phyloP scores from a whole-genome alignment of 2,113 vertebrate species.

The Tichodroma muraria region DNA sequence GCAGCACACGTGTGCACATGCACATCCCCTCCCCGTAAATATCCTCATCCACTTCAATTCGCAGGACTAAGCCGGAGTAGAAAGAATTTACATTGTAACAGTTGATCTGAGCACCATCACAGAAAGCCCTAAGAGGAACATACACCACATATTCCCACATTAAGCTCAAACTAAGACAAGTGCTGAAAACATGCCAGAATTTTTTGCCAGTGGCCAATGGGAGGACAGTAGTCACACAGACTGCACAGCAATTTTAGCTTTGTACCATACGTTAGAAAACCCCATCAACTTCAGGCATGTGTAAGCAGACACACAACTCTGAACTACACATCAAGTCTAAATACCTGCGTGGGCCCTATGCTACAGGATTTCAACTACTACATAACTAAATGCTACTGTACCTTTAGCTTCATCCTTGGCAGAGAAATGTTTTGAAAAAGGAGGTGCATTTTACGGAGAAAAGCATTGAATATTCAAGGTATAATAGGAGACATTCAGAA shows the following conservation, averaged over 20 bases:
- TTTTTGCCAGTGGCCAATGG: background rate
- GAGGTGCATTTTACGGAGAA: background rate
- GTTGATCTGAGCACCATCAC: background rate
- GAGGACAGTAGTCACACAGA: background rate
- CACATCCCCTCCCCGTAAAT: background rate
- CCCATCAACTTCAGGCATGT: background rate
- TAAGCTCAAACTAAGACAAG: background rate
- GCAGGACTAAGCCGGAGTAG: background rate
- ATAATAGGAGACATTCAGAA: background rate
- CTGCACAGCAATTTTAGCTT: background rate
- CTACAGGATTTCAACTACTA: background rate
- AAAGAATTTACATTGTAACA: background rate
- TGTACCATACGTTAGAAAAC: background rate
- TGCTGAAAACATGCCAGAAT: background rate
- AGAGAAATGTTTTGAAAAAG: background rate
- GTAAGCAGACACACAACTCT: background rate
- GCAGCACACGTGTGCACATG: background rate
- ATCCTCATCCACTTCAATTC: background rate
- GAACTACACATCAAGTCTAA: background rate
- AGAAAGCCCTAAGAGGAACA: background rate
- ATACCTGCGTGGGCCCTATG: background rate
- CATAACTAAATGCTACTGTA: background rate
- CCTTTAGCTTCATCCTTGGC: constrained; percentile 10
- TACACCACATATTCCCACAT: background rate
- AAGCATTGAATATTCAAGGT: background rate